Evolutionary conservation across 2,797 vertebrate genomes (phyloP).

Genomic region (Cossypha dichroa): DNA sequence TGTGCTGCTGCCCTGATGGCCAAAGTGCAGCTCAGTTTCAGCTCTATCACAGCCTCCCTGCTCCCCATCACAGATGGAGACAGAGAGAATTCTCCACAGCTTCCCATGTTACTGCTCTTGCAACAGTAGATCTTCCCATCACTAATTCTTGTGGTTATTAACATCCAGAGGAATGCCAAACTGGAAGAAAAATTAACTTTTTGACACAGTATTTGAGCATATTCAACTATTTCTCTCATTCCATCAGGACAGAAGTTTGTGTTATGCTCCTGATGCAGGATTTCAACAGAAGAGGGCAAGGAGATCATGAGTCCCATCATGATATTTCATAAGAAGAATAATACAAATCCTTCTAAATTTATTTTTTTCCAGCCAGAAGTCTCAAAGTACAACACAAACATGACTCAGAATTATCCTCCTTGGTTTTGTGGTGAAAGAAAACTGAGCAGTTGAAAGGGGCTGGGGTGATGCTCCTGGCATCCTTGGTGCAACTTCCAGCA

Average conservation of each 20-base stretch:
- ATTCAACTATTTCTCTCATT: not conserved
- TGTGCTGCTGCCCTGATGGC: not conserved
- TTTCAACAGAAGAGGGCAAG: conserved; percentile 28
- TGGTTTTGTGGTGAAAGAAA: not conserved
- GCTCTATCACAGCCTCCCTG: not conserved
- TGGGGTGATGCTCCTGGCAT: not conserved
- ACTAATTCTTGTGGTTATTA: conserved; percentile 56
- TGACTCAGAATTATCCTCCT: not conserved
- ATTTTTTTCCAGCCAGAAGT: not conserved
- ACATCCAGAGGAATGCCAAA: conserved; percentile 15
- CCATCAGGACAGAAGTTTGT: not conserved
- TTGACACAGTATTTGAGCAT: not conserved
- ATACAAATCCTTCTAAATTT: not conserved
- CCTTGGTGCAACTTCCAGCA: not conserved
- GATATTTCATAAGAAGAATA: not conserved
- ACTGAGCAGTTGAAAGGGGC: not conserved
- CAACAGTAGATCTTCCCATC: conserved; percentile 44
- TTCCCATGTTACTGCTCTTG: conserved; percentile 35
- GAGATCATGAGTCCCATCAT: not conserved
- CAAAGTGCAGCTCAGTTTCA: not conserved
- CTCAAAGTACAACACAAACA: not conserved
- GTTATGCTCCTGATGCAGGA: not conserved
- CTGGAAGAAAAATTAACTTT: conserved; percentile 22
- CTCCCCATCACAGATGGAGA: not conserved
- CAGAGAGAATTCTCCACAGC: conserved; percentile 2